Percentiles rank a stretch among this genome's conserved stretches.
Conservation (phyloP, 2,113 vertebrate genomes). For the Sorex araneus region DNA sequence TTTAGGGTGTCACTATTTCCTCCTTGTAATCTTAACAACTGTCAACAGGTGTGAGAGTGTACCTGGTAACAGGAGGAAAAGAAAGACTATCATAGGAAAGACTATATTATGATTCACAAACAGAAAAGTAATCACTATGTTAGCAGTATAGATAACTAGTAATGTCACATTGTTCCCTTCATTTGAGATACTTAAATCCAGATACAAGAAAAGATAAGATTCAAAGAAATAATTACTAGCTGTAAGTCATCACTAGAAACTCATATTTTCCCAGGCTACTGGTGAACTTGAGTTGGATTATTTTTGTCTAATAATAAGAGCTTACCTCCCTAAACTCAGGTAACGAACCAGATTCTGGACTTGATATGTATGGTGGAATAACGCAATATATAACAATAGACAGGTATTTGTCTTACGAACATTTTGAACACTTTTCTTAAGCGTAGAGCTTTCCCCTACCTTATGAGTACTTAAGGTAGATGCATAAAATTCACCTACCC, state of each 20-base stretch:
- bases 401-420: neutral
- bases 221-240: constrained; percentile 50
- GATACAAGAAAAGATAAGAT: neutral
- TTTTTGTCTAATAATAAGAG: neutral
- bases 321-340: neutral
- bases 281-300: neutral
- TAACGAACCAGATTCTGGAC: neutral
- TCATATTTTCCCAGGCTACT: no score
- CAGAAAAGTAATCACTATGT: neutral
- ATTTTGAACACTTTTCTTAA: neutral
- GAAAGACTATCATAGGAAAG: neutral
- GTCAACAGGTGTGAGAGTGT: neutral
- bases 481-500: neutral
- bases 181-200: neutral
- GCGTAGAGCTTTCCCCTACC: neutral
- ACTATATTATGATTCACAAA: neutral
- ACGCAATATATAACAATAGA: neutral
- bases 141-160: constrained; percentile 3
- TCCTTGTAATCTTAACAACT: neutral
- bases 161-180: neutral
- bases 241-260: neutral
- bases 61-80: neutral
- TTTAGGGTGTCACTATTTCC: neutral
- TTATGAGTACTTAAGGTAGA: neutral
- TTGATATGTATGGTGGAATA: neutral